These are phyloP conservation scores for Trichogramma dendrolimi DNA, from an alignment of 2,888 invertebrate species.

Conservation along the genomic window DNA sequence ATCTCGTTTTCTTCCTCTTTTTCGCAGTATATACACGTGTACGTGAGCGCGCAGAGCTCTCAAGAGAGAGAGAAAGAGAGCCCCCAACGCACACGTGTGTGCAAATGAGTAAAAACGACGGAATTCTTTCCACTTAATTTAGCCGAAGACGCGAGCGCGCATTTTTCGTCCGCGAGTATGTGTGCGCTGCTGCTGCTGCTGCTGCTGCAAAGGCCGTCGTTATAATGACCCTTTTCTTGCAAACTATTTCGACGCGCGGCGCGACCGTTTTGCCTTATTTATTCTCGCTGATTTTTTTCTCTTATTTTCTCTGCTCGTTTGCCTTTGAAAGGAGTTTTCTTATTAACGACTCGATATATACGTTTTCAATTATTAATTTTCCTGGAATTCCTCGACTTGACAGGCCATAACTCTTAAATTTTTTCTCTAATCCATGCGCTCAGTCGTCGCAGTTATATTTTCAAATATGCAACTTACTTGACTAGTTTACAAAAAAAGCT, in stretches of 20 bases:
- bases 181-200: too few relatives aligned
- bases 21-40: neutral
- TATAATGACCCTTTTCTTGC: neutral
- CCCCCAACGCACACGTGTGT: conserved; percentile 6
- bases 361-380: too few relatives aligned
- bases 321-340: neutral
- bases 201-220: too few relatives aligned
- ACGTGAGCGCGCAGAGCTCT: too few relatives aligned
- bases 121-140: conserved; percentile 33
- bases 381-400: too few relatives aligned
- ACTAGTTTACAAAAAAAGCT: neutral
- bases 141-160: conserved; percentile 11
- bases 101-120: conserved; percentile 37
- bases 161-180: conserved; percentile 19
- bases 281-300: conserved; percentile 9
- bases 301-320: neutral
- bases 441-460: too few relatives aligned
- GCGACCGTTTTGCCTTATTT: conserved; percentile 2
- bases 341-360: too few relatives aligned
- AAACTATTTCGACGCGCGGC: neutral
- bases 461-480: too few relatives aligned
- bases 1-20: neutral
- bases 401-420: too few relatives aligned
- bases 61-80: too few relatives aligned
- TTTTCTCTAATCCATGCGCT: too few relatives aligned